Percentiles rank a stretch among this genome's conserved stretches.
These are phyloP conservation scores for Aldrovandia affinis DNA, from an alignment of 2,797 vertebrate genomes.

Conservation along the genomic window DNA sequence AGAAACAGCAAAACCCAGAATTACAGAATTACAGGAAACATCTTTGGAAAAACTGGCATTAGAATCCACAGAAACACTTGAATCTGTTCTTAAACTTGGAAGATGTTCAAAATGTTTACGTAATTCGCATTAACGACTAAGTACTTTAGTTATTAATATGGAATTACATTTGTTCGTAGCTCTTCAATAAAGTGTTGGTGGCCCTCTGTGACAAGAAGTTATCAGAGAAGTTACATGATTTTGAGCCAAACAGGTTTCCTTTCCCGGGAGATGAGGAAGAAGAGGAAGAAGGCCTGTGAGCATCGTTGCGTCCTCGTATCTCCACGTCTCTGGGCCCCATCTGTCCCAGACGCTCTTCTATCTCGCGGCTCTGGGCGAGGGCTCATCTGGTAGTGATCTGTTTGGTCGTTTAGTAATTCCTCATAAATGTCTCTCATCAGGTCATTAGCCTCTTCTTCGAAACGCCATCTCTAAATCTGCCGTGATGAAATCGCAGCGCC, in stretches of 20 bases:
- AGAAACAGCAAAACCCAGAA: background rate
- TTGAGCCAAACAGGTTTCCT: background rate
- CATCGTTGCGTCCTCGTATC: too few relatives aligned
- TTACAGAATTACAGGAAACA: background rate
- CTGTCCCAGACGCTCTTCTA: conserved; percentile 32
- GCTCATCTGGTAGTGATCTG: conserved; percentile 72
- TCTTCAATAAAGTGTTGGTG: background rate
- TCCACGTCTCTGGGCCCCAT: background rate
- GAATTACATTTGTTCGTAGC: too few relatives aligned
- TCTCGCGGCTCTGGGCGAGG: conserved; percentile 38
- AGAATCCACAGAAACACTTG: too few relatives aligned
- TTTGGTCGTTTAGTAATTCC: conserved; percentile 67
- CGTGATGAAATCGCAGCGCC: conserved; percentile 73
- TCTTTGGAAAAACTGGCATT: too few relatives aligned
- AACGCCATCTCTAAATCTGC: conserved; percentile 61
- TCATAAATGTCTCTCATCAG: conserved; percentile 79
- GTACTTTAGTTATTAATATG: too few relatives aligned
- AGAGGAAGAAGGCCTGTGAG: background rate
- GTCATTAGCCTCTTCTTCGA: conserved; percentile 70
- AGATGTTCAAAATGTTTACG: too few relatives aligned
- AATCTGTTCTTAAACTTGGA: too few relatives aligned
- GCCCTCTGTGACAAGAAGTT: background rate
- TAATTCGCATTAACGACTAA: too few relatives aligned
- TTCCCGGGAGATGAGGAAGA: background rate
- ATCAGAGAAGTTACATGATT: background rate